Evolutionary conservation across 2,888 invertebrate species (phyloP), one percentile per base, ranked within the genome.

Genomic region (Octodonta nipae): DNA sequence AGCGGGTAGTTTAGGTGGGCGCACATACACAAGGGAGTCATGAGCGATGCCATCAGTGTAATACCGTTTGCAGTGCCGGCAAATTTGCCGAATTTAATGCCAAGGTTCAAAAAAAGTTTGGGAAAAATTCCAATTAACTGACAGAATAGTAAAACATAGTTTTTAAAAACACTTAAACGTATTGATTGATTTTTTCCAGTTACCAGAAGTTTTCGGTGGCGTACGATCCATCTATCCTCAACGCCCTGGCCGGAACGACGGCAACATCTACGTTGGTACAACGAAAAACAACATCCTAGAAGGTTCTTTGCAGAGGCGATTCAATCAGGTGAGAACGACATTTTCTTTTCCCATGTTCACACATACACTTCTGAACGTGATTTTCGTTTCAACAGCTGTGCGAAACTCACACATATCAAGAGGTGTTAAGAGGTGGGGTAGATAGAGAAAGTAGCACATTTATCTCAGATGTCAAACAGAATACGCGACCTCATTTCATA

Each of bases 231-330:
- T 92, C 44, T 87, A 87, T 48, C 87, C 88, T 1, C 87, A 87
- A 61, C 68, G 85, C 38, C 84, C 85, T 0, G 86, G 86, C 0
- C 70, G 86, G 43, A 82, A 86, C 47, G 91, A 91, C 54, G 88
- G 88, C 4, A 85, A 85, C 53, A 77, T 92, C 43, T 92, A 86
- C 55, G 83, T 91, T 1, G 91, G 89, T 5, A 92, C 91, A 3
- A 85, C 85, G 2, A 73, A 78, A 41, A 89, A 89, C 53, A 84
- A 86, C 49, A 82, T 92, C 27, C 66, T 91, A 52, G 89, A 91
- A 58, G 91, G 92, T 4, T 88, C 88, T 0, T 60, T 91, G 32
- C 88, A 89, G 55, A 70, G 88, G 43, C 71, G 87, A 52, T 92
- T 92, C 58, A 84, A 83, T 51, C 79, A 80, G 63, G 73, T 22